A percentile compares a stretch with the other conserved stretches of the same genome.
These are phyloP conservation scores for Tinea pellionella DNA, from an alignment of 2,888 invertebrate genomes.

Conservation along the genomic window DNA sequence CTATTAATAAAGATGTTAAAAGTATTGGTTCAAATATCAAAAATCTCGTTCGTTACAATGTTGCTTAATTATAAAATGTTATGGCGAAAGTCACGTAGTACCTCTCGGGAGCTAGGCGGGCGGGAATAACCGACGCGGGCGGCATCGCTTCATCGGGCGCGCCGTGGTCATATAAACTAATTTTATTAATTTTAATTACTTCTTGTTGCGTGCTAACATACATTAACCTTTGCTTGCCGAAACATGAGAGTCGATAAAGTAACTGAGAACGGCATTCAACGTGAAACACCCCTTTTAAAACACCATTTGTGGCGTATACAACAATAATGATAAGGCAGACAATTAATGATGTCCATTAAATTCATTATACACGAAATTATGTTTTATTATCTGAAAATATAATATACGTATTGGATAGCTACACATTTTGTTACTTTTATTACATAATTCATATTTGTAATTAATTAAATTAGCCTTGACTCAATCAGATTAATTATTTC, in stretches of 20 bases:
- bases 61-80: not conserved
- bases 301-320: slow-evolving; percentile 34
- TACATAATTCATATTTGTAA: not conserved
- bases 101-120: not conserved
- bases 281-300: slow-evolving; percentile 46
- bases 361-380: slow-evolving; percentile 7
- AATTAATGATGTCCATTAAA: slow-evolving; percentile 11
- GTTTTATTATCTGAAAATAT: slow-evolving; percentile 1
- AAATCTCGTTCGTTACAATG: not conserved
- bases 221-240: slow-evolving; percentile 54
- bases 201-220: slow-evolving; percentile 50
- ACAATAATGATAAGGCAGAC: slow-evolving; percentile 9
- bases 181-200: slow-evolving; percentile 68
- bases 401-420: not conserved
- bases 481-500: too few species aligned
- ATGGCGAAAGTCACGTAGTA: not conserved
- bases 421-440: not conserved
- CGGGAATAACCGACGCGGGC: not conserved
- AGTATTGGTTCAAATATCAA: not conserved
- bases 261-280: slow-evolving; percentile 27
- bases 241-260: slow-evolving; percentile 54
- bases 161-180: slow-evolving; percentile 33
- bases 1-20: not conserved
- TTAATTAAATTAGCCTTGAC: too few species aligned
- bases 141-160: slow-evolving; percentile 14